Evolutionary conservation across 35 echinoderm and acorn worm genomes (phyloP).

Genomic region (Strongylocentrotus purpuratus): DNA sequence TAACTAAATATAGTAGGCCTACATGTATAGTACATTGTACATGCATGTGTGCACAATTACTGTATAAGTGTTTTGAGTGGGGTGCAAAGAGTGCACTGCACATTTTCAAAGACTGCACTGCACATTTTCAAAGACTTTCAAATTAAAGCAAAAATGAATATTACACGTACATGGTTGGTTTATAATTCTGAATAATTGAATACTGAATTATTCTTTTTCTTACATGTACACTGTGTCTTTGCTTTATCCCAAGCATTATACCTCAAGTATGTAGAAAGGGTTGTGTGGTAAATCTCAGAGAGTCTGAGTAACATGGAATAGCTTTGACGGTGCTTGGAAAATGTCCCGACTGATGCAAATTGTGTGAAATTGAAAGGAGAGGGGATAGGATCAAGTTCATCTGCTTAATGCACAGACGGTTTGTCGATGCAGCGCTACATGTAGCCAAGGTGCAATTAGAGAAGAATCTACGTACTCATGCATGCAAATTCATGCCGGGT

Average conservation of each 20-base stretch:
- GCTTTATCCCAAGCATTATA: no score
- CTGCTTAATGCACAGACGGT: not conserved
- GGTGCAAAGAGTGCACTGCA: not conserved
- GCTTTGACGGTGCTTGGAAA: not conserved
- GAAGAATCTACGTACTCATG: not conserved
- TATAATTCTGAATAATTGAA: no score
- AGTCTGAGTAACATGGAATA: no score
- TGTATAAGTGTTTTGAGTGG: not conserved
- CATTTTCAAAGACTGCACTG: not conserved
- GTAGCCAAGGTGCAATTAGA: conserved; percentile 7
- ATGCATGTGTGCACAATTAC: not conserved
- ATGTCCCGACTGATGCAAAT: not conserved
- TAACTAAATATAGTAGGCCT: no score
- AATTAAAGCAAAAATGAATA: no score
- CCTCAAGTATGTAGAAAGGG: no score
- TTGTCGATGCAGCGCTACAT: not conserved
- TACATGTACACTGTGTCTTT: no score
- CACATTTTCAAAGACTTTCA: no score
- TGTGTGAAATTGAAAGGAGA: not conserved
- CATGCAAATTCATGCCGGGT: not conserved
- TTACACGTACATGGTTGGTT: no score
- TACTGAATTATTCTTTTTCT: no score
- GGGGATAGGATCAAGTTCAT: not conserved
- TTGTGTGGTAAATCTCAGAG: no score
- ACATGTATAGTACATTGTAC: not conserved